Conservation (phyloP, 2,797 vertebrate genomes). For the Mastacembelus armatus region DNA sequence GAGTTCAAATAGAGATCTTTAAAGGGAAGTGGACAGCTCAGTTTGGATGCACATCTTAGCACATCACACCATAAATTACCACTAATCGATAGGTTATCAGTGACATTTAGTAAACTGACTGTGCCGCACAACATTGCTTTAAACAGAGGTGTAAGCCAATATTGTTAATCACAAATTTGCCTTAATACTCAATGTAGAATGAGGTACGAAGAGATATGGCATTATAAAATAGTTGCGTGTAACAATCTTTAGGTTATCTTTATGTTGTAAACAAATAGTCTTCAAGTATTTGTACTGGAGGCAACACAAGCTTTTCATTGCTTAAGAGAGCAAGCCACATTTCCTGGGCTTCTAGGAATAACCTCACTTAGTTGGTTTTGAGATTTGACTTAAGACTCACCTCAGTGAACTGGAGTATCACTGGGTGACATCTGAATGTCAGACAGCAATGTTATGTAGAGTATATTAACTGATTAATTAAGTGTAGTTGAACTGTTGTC, state of each 20-base stretch:
- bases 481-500: conserved; percentile 1
- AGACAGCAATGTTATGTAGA: neutral
- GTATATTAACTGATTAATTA: conserved; percentile 5
- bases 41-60: conserved; percentile 79
- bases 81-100: conserved; percentile 85
- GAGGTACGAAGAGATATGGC: neutral
- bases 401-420: conserved; percentile 1
- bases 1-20: conserved; percentile 84
- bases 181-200: too few species aligned
- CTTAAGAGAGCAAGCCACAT: neutral
- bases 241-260: neutral
- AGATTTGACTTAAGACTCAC: conserved; percentile 20
- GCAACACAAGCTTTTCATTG: neutral
- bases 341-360: neutral
- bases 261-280: neutral
- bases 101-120: conserved; percentile 79
- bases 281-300: conserved; percentile 1
- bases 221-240: neutral
- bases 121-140: conserved; percentile 12
- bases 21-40: conserved; percentile 83
- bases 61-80: conserved; percentile 85
- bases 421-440: neutral
- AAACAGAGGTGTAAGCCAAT: conserved; percentile 16
- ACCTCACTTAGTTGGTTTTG: neutral
- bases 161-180: too few species aligned